Percentiles rank a stretch among this genome's conserved stretches.
Conservation (phyloP, 1,140 invertebrate species). For the Aradophagus sp. region DNA sequence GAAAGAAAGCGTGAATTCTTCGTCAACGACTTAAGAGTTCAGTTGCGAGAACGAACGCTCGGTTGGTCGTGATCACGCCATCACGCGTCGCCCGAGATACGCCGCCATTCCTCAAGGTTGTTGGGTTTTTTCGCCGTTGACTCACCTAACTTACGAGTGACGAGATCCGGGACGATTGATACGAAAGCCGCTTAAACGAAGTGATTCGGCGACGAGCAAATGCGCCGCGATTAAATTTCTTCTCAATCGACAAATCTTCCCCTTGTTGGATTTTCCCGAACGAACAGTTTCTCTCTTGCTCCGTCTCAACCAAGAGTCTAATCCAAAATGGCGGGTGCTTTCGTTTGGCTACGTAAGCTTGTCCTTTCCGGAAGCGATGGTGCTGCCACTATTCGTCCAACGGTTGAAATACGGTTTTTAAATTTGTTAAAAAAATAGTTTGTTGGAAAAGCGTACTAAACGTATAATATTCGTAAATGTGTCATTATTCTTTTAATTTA, state of each 20-base stretch:
- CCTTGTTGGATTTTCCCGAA: constrained; percentile 17
- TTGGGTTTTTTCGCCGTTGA: constrained; percentile 36
- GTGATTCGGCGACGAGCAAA: constrained; percentile 15
- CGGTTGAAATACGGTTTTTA: no score
- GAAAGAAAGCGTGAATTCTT: no score
- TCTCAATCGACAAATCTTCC: constrained; percentile 6
- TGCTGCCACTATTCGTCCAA: no score
- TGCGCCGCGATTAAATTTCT: constrained; percentile 16
- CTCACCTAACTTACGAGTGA: constrained; percentile 42
- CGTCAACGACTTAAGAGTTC: no score
- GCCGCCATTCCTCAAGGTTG: no score
- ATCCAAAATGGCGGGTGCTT: constrained; percentile 36
- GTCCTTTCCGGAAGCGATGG: no score
- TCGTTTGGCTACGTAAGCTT: no score
- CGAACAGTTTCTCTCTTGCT: constrained; percentile 13
- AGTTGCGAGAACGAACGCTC: no score
- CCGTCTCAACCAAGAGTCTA: constrained; percentile 2
- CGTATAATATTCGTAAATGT: no score
- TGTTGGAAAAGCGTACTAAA: no score
- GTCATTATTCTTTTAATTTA: no score
- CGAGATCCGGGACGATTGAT: constrained; percentile 31
- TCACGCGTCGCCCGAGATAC: background rate
- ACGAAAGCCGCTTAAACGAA: constrained; percentile 30
- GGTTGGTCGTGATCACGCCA: constrained; percentile 5
- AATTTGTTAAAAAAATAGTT: no score